Evolutionary conservation across 2,113 vertebrate genomes (phyloP).

Genomic region (Elanus axillaris): DNA sequence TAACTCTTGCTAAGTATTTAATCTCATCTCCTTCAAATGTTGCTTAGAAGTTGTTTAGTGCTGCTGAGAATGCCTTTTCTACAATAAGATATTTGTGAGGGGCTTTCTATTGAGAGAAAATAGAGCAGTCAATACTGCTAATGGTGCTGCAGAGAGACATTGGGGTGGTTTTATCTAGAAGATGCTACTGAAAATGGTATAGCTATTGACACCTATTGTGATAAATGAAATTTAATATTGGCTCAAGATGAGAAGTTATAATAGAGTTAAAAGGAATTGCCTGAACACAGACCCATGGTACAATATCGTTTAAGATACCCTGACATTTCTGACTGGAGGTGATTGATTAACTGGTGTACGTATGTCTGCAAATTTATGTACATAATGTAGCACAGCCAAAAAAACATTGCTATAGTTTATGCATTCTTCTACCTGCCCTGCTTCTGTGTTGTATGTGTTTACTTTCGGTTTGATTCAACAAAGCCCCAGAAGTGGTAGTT

Average conservation of each 20-base stretch:
- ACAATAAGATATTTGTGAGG: background rate
- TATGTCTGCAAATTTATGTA: conserved; percentile 18
- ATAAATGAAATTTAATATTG: conserved; percentile 56
- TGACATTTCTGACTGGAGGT: background rate
- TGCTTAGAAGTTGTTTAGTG: background rate
- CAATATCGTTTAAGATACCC: conserved; percentile 23
- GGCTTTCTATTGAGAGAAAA: conserved; percentile 39
- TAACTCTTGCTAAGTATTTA: conserved; percentile 45
- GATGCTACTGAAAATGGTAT: conserved; percentile 35
- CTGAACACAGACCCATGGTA: background rate
- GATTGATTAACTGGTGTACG: conserved; percentile 6
- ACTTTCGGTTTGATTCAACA: background rate
- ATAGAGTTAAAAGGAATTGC: conserved; percentile 46
- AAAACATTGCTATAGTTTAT: background rate
- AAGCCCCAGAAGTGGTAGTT: background rate
- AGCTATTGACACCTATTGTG: conserved; percentile 56
- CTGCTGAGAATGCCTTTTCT: conserved; percentile 24
- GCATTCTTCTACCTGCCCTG: background rate
- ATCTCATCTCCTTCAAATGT: conserved; percentile 21
- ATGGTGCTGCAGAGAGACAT: conserved; percentile 46
- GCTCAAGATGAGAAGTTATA: conserved; percentile 46
- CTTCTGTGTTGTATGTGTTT: background rate
- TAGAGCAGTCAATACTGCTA: conserved; percentile 54
- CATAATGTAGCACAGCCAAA: background rate
- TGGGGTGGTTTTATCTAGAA: conserved; percentile 39